Base-by-base conservation (phyloP, 2,888 invertebrate species). In the Monoplex corrugatus region DNA sequence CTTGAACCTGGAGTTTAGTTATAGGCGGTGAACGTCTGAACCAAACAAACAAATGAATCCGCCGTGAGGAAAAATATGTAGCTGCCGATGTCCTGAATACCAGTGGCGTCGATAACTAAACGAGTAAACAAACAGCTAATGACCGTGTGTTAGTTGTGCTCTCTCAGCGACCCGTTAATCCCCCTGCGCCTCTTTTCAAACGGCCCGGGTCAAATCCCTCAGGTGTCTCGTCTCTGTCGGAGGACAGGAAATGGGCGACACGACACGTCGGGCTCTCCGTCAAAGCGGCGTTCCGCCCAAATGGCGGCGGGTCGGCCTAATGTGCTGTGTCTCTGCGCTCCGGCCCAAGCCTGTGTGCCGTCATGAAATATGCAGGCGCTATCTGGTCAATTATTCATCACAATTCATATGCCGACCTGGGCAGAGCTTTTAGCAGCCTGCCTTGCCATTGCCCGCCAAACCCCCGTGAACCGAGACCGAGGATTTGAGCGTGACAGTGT, bases 281-380 rank as follows among this genome's bases (percentile, higher is more conserved):
- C 57, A 32, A 32, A 43, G 57, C 35, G 35, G 44, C 35, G 87
- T 78, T 75, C 32, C 45, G 32, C 45, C 44, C 87, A 87, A 87
- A 87, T 87, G 87, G 87, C 78, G 32, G 32, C 86, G 35, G 50
- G 72, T 78, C 50, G 50, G 87, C 87, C 78, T 75, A 87, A 78
- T 87, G 75, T n/a, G 45, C 50, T 75, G 75, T 78, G 44, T 45
- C 16, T 78, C 45, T 13, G 40, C 78, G 16, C 35, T 35, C n/a
- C 35, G 38, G 2, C 40, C 28, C 43, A 38, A 5, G 8, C 63
- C 19, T 23, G 45, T 10, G n/a, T 38, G 57, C 3, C 84, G 78
- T 50, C 78, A 87, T 87, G 87, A 87, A 87, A 87, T 45, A 87
- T 87, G 45, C 78, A 87, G 50, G 87, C 87, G 87, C 87, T 68